These are phyloP conservation scores for Callocephalon fimbriatum DNA, from an alignment of 2,113 vertebrate genomes.

Conservation along the genomic window DNA sequence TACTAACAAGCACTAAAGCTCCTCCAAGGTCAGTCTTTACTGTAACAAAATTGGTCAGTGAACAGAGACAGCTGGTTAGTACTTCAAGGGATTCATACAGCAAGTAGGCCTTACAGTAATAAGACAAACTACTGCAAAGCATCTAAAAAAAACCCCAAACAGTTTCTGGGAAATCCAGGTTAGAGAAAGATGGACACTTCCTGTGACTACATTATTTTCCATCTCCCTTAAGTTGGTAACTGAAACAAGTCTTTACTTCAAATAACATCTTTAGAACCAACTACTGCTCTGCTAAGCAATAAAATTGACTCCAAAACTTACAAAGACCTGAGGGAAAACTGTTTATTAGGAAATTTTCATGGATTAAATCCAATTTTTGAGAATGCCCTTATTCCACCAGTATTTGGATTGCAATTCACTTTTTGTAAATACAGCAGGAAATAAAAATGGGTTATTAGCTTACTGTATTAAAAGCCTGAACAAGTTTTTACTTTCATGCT, in stretches of 20 bases:
- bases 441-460: neutral
- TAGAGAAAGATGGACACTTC: neutral
- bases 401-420: neutral
- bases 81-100: neutral
- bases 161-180: neutral
- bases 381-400: neutral
- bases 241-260: neutral
- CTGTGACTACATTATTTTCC: neutral
- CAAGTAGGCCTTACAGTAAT: neutral
- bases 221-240: neutral
- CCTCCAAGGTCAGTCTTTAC: neutral
- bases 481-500: neutral
- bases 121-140: neutral
- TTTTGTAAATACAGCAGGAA: neutral
- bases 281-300: neutral
- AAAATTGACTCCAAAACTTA: slow-evolving; percentile 3
- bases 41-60: neutral
- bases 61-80: neutral
- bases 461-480: neutral
- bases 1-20: neutral
- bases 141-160: neutral
- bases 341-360: neutral
- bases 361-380: neutral
- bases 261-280: neutral
- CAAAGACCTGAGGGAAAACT: neutral